Conservation (phyloP, 2,797 vertebrate species). For the Halcyon smyrnensis region DNA sequence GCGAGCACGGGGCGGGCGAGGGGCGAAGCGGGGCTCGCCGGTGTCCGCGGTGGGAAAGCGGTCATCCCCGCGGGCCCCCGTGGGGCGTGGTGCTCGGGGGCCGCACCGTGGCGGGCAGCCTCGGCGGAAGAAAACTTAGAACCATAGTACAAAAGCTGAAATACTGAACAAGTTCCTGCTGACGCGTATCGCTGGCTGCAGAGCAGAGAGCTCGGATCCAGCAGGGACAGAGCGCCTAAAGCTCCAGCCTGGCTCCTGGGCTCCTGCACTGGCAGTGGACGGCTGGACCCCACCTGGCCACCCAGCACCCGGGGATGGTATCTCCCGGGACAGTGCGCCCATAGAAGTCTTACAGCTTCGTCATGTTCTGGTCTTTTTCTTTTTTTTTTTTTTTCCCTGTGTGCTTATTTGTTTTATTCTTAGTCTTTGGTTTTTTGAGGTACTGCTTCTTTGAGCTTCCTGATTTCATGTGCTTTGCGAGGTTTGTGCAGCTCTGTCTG, state of each 20-base stretch:
- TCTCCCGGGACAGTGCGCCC: not conserved
- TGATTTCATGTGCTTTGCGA: fast-evolving
- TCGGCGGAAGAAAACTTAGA: not conserved
- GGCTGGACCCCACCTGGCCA: too few relatives aligned
- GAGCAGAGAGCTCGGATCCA: fast-evolving
- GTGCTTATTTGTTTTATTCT: fast-evolving
- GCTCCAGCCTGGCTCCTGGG: fast-evolving
- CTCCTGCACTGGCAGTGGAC: fast-evolving
- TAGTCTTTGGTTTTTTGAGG: fast-evolving
- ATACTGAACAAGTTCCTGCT: fast-evolving
- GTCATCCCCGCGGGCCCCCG: not conserved
- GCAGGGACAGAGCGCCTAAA: fast-evolving
- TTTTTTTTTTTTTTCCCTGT: too few relatives aligned
- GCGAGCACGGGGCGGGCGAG: too few relatives aligned
- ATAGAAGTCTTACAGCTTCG: fast-evolving
- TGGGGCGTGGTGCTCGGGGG: not conserved
- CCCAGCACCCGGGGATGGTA: not conserved
- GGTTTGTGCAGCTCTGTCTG: not conserved
- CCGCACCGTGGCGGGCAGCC: not conserved
- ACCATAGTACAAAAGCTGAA: fast-evolving
- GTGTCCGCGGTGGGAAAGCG: fast-evolving
- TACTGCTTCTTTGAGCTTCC: too few relatives aligned
- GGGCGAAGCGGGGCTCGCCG: fast-evolving
- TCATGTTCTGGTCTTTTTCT: fast-evolving
- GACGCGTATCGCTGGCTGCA: fast-evolving